These are phyloP conservation scores for Tetrao urogallus DNA, from an alignment of 2,113 vertebrate species.

Conservation along the genomic window DNA sequence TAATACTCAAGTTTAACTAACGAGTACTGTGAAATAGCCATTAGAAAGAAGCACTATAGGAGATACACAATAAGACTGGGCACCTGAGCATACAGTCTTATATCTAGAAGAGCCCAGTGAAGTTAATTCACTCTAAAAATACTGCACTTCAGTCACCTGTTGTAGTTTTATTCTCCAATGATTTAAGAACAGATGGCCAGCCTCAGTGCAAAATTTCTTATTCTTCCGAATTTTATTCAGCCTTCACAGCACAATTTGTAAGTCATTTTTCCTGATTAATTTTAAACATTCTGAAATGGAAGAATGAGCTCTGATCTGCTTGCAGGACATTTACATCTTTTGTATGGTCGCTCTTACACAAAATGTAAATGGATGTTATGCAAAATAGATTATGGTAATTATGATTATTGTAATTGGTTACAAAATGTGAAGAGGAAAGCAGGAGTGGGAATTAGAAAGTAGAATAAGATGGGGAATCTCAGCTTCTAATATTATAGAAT, in stretches of 20 bases:
- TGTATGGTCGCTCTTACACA: neutral
- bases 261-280: conserved; percentile 13
- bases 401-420: conserved; percentile 19
- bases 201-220: neutral
- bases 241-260: neutral
- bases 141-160: neutral
- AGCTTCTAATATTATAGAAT: neutral
- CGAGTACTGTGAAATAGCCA: neutral
- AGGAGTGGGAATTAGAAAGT: conserved; percentile 18
- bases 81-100: neutral
- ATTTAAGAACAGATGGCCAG: conserved; percentile 31
- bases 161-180: neutral
- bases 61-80: neutral
- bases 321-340: conserved; percentile 52
- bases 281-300: conserved; percentile 18
- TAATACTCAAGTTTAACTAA: neutral
- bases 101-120: neutral
- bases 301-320: conserved; percentile 58
- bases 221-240: conserved; percentile 1
- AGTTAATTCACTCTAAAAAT: neutral
- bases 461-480: conserved; percentile 22
- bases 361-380: conserved; percentile 45
- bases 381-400: conserved; percentile 20
- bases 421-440: conserved; percentile 12
- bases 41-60: neutral